A percentile compares a stretch with the other conserved stretches of the same genome.
These are phyloP conservation scores for Emydura subglobosa DNA, from an alignment of 2,113 vertebrate genomes.

Conservation along the genomic window DNA sequence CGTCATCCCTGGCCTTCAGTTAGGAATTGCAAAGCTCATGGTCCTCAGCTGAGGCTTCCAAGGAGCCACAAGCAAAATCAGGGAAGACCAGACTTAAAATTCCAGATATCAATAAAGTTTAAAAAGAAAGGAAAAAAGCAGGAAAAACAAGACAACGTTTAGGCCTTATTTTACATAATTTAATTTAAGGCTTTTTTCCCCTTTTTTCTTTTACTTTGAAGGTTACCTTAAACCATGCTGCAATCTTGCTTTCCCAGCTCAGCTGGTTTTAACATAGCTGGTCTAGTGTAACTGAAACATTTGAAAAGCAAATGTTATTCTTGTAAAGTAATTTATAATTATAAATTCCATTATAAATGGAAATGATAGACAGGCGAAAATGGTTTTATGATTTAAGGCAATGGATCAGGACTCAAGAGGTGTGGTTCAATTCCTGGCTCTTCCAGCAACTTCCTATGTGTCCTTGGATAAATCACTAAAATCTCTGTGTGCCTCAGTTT, in stretches of 20 bases:
- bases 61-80: neutral
- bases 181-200: no score
- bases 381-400: fast-evolving
- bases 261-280: neutral
- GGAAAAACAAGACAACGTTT: neutral
- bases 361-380: neutral
- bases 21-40: neutral
- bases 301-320: constrained; percentile 15
- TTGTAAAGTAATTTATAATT: constrained; percentile 24
- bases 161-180: neutral
- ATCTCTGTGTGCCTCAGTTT: neutral
- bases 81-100: neutral
- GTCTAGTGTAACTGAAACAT: neutral
- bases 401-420: neutral
- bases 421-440: neutral
- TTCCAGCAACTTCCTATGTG: neutral
- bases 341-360: no score
- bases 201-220: neutral
- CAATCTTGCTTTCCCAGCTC: neutral
- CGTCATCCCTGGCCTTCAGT: neutral
- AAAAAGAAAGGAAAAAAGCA: neutral
- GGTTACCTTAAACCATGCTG: neutral
- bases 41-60: neutral
- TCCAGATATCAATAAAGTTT: neutral
- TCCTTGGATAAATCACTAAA: neutral